Percentiles rank a stretch among this genome's conserved stretches.
phyloP scores from a whole-genome alignment of 2,888 invertebrate species.

The Drosophila eohydei region DNA sequence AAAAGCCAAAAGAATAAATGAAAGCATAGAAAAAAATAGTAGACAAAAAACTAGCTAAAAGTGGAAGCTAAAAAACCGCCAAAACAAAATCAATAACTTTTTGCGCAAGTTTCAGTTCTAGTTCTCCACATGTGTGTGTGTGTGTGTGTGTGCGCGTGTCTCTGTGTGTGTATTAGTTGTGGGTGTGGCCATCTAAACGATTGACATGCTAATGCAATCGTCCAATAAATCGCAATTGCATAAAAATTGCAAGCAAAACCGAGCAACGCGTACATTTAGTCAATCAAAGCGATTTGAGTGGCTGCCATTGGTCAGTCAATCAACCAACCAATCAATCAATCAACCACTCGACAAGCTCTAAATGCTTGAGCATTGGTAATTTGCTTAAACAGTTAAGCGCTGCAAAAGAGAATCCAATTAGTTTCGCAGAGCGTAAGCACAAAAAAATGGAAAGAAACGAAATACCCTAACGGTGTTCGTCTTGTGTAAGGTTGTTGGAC shows the following conservation, averaged over 20 bases:
- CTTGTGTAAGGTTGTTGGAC: neutral
- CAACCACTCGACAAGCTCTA: conserved; percentile 12
- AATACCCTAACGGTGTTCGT: neutral
- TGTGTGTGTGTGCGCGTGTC: neutral
- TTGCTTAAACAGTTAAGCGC: conserved; percentile 9
- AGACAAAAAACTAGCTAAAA: conserved; percentile 28
- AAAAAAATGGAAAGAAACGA: neutral
- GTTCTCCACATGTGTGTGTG: neutral
- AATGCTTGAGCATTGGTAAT: conserved; percentile 34
- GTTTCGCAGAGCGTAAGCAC: neutral
- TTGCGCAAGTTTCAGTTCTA: conserved; percentile 12
- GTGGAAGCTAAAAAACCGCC: conserved; percentile 52
- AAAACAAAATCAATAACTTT: conserved; percentile 67
- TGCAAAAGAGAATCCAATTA: conserved; percentile 6
- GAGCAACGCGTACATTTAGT: conserved; percentile 31
- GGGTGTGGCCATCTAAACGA: conserved; percentile 18
- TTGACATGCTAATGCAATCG: conserved; percentile 69
- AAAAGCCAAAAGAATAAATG: conserved; percentile 25
- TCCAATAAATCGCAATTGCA: conserved; percentile 74
- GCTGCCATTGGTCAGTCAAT: conserved; percentile 48
- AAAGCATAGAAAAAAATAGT: conserved; percentile 1
- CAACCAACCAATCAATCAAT: conserved; percentile 39
- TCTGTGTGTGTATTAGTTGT: neutral
- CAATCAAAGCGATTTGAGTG: conserved; percentile 44
- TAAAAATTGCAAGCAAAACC: conserved; percentile 41